Evolutionary conservation across 2,888 invertebrate species (phyloP).

Genomic region (Nycteola revayana): DNA sequence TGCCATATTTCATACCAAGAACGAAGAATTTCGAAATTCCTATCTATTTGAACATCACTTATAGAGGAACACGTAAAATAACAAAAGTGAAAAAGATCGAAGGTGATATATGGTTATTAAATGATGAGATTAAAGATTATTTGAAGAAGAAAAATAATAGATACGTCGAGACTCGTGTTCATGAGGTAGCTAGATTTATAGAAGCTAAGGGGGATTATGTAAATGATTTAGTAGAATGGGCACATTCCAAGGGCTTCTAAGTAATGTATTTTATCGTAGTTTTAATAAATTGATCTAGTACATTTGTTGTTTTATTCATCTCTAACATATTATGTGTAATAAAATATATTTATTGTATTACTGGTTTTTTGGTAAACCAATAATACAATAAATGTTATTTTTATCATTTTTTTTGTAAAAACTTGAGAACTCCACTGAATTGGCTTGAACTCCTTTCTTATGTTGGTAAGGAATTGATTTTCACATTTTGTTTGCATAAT

Average conservation of each 20-base stretch:
- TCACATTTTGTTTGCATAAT: no score
- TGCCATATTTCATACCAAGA: conserved; percentile 88
- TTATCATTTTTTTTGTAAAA: no score
- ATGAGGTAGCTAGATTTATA: conserved; percentile 88
- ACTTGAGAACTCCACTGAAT: no score
- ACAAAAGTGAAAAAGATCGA: conserved; percentile 87
- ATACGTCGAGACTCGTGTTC: conserved; percentile 85
- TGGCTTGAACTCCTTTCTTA: no score
- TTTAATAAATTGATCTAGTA: conserved; percentile 35
- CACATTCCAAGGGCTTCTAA: conserved; percentile 89
- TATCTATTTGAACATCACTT: conserved; percentile 85
- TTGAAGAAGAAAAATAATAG: conserved; percentile 79
- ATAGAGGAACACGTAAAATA: conserved; percentile 83
- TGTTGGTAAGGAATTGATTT: no score
- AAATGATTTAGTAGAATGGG: conserved; percentile 85
- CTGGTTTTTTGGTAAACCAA: no score
- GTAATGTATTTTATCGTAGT: conserved; percentile 15
- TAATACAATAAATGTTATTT: no score
- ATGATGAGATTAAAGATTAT: conserved; percentile 84
- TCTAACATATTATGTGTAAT: no score
- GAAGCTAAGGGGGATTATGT: conserved; percentile 89
- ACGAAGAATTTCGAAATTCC: conserved; percentile 92
- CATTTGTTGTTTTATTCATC: conserved; percentile 23
- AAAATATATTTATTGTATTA: no score
- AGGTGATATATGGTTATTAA: conserved; percentile 93